phyloP scores from a whole-genome alignment of 2,113 vertebrate genomes.

The Gopherus flavomarginatus region DNA sequence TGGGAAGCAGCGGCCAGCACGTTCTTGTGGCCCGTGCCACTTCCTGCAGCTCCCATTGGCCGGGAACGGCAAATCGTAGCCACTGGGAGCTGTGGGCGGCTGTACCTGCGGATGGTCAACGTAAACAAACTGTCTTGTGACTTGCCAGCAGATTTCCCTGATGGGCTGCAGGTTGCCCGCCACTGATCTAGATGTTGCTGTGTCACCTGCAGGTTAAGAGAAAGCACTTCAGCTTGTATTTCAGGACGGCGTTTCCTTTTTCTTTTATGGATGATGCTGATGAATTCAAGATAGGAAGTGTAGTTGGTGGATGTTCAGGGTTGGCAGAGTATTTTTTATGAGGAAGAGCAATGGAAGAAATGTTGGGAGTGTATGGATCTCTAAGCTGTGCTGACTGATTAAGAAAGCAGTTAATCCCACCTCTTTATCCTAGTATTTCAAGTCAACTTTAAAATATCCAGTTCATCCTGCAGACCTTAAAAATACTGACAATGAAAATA shows the following conservation, averaged over 20 bases:
- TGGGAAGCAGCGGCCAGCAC: no score
- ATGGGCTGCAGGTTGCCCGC: no score
- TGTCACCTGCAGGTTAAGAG: not conserved
- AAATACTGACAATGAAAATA: not conserved
- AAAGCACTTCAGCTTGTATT: slow-evolving; percentile 15
- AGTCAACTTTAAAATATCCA: slow-evolving; percentile 44
- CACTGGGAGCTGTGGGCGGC: no score
- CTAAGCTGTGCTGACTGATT: slow-evolving; percentile 62
- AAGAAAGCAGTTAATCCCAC: slow-evolving; percentile 61
- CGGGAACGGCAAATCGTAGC: no score
- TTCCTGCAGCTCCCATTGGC: no score
- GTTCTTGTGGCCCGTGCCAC: no score
- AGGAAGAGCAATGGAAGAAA: slow-evolving; percentile 8
- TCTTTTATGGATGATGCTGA: not conserved
- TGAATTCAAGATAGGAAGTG: not conserved
- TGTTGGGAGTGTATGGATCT: slow-evolving; percentile 61
- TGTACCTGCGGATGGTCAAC: no score
- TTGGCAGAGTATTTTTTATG: slow-evolving; percentile 68
- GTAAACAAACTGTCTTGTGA: no score
- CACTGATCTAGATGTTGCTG: not conserved
- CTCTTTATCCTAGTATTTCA: slow-evolving; percentile 51
- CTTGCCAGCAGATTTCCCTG: no score
- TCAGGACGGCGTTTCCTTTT: slow-evolving; percentile 42
- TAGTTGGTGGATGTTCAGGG: slow-evolving; percentile 51
- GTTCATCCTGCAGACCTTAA: slow-evolving; percentile 38